A percentile compares a stretch with the other conserved stretches of the same genome.
Conservation (phyloP, 2,888 invertebrate species). For the Alentia gelatinosa region DNA sequence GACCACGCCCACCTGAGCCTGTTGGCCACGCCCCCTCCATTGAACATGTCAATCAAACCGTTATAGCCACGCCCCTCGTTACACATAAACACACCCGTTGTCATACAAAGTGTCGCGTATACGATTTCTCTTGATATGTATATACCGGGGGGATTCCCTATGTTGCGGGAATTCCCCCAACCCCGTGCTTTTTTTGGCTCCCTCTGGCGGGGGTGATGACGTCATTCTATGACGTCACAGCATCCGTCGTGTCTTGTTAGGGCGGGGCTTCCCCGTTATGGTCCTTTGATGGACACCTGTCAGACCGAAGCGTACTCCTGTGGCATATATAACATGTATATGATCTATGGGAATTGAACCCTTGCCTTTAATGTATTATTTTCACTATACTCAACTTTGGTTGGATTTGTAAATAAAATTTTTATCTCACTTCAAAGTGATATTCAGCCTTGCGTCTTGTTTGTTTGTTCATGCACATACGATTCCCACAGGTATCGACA, state of each 20-base stretch:
- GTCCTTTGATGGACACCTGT: conserved; percentile 32
- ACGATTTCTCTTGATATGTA: conserved; percentile 43
- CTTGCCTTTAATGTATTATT: conserved; percentile 57
- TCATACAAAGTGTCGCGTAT: conserved; percentile 35
- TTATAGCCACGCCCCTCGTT: conserved; percentile 52
- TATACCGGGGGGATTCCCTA: conserved; percentile 39
- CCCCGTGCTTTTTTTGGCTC: conserved; percentile 46
- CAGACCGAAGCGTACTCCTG: conserved; percentile 46
- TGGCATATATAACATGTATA: conserved; percentile 49
- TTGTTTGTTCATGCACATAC: conserved; percentile 13
- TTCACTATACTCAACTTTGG: conserved; percentile 62
- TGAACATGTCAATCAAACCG: conserved; percentile 45
- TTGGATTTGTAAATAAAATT: conserved; percentile 64
- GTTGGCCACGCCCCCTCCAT: conserved; percentile 45
- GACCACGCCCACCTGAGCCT: conserved; percentile 43
- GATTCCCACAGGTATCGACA: neutral
- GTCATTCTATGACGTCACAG: conserved; percentile 42
- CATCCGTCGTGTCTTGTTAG: conserved; percentile 49
- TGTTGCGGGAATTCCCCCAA: conserved; percentile 49
- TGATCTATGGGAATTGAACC: conserved; percentile 47
- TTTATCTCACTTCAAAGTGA: conserved; percentile 62
- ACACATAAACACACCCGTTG: conserved; percentile 47
- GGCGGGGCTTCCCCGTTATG: conserved; percentile 34
- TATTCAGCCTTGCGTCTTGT: conserved; percentile 44
- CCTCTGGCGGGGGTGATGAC: conserved; percentile 49